A percentile compares a stretch with the other conserved stretches of the same genome.
These are phyloP conservation scores for Gobionotothen gibberifrons DNA, from an alignment of 2,797 vertebrate species.

Conservation along the genomic window DNA sequence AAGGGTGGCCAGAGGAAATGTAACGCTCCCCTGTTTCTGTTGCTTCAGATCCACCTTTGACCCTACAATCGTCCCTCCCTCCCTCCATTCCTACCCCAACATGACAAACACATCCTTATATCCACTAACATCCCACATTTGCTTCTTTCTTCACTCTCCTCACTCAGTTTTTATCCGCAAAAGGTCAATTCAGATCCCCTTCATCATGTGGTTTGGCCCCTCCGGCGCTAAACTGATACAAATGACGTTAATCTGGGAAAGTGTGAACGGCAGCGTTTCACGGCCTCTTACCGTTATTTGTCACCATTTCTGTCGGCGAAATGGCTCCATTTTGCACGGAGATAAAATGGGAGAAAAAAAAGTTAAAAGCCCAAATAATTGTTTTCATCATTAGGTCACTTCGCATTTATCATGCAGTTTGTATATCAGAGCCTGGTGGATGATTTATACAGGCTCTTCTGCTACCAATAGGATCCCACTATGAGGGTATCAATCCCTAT, in stretches of 20 bases:
- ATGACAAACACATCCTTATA: conserved; percentile 71
- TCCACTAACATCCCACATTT: conserved; percentile 48
- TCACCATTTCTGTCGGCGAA: conserved; percentile 83
- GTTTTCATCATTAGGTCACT: conserved; percentile 80
- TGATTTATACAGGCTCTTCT: conserved; percentile 78
- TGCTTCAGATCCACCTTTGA: conserved; percentile 81
- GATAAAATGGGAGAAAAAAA: conserved; percentile 58
- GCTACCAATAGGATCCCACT: conserved; percentile 59
- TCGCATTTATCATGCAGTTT: conserved; percentile 77
- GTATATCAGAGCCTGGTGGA: conserved; percentile 74
- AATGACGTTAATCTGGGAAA: conserved; percentile 85
- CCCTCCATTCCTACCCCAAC: conserved; percentile 53
- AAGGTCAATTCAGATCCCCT: conserved; percentile 68
- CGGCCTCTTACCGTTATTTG: conserved; percentile 79
- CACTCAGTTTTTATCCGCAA: conserved; percentile 44
- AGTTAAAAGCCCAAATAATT: conserved; percentile 85
- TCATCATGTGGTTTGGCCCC: conserved; percentile 76
- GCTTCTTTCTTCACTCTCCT: conserved; percentile 47
- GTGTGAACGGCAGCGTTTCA: conserved; percentile 83
- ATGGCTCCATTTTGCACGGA: conserved; percentile 74
- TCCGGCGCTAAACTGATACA: conserved; percentile 85
- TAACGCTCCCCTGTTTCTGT: conserved; percentile 82
- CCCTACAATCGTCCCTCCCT: conserved; percentile 64
- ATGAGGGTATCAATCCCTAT: conserved; percentile 84
- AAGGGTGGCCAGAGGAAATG: conserved; percentile 81